Percentiles rank a stretch among this genome's conserved stretches.
Conservation (phyloP, 2,888 invertebrate species). For the Teinopalpus imperialis region DNA sequence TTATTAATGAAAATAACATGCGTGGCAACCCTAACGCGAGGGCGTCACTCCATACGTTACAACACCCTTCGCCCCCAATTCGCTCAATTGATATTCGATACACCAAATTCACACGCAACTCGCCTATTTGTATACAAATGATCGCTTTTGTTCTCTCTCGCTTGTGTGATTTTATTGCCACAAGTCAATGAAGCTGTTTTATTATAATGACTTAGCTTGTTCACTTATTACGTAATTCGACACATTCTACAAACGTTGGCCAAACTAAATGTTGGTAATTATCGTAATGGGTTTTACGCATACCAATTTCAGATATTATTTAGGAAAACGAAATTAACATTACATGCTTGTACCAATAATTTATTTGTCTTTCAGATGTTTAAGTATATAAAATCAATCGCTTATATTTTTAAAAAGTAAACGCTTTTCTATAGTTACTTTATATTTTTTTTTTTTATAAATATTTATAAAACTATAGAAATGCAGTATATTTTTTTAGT, state of each 20-base stretch:
- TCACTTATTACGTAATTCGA: conserved; percentile 15
- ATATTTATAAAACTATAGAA: too few species aligned
- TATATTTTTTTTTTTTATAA: too few species aligned
- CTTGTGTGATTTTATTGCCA: conserved; percentile 60
- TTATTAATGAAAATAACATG: too few species aligned
- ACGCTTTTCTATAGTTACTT: too few species aligned
- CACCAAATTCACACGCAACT: conserved; percentile 73
- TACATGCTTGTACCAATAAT: too few species aligned
- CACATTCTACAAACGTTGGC: conserved; percentile 9
- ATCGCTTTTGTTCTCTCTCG: conserved; percentile 57
- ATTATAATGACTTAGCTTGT: conserved; percentile 20
- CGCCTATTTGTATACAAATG: conserved; percentile 67
- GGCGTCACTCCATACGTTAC: conserved; percentile 51
- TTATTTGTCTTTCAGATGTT: too few species aligned
- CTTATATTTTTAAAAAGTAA: too few species aligned
- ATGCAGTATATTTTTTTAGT: too few species aligned
- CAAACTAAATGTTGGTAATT: conserved; percentile 15
- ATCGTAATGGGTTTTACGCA: conserved; percentile 5
- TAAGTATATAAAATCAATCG: too few species aligned
- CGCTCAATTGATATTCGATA: conserved; percentile 75
- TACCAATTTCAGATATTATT: not conserved
- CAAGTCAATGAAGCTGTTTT: conserved; percentile 53
- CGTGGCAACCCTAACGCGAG: conserved; percentile 36
- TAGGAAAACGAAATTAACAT: too few species aligned
- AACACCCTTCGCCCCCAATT: conserved; percentile 45